Percentiles rank a stretch among this genome's conserved stretches.
phyloP scores from a whole-genome alignment of 2,888 invertebrate genomes.

The Dilophus febrilis region DNA sequence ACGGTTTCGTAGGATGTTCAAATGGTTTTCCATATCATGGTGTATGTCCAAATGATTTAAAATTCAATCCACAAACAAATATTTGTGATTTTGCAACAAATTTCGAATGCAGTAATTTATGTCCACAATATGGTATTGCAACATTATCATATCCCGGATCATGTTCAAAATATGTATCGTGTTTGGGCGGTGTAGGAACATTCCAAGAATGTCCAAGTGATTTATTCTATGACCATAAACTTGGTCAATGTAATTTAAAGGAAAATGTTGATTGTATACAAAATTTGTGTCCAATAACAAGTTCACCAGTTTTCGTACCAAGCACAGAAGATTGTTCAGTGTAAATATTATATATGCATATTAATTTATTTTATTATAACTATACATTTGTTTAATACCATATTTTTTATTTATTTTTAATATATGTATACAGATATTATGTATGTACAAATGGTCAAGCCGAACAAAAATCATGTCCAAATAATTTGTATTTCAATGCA shows the following conservation, averaged over 20 bases:
- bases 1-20: neutral
- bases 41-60: neutral
- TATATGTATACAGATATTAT: neutral
- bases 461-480: neutral
- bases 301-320: no score
- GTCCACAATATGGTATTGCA: neutral
- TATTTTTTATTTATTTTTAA: neutral
- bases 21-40: neutral
- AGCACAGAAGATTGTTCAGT: neutral
- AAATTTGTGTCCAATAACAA: no score
- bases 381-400: neutral
- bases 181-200: neutral
- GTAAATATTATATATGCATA: neutral
- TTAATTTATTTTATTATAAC: neutral
- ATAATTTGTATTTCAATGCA: neutral
- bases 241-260: no score
- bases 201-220: neutral
- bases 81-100: conserved; percentile 2
- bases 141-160: neutral
- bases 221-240: neutral
- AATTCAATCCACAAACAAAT: neutral
- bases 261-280: no score
- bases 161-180: neutral
- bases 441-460: neutral
- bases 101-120: neutral